phyloP scores from a whole-genome alignment of 2,888 invertebrate genomes.

The Embidobia sp. region DNA sequence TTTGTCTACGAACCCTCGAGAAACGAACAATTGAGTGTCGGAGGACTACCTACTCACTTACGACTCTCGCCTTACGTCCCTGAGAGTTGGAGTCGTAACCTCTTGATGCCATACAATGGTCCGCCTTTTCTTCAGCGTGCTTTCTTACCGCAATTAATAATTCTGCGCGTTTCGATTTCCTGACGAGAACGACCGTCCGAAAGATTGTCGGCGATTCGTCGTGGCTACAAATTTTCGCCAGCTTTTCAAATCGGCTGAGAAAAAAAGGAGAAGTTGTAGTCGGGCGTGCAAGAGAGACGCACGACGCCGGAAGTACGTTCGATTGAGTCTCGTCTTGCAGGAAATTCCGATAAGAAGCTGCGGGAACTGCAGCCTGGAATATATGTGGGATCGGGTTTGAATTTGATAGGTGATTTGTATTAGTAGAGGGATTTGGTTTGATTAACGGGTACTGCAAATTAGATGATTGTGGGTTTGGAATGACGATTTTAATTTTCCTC shows the following conservation, averaged over 20 bases:
- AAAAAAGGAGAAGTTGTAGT: background rate
- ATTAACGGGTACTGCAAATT: no score
- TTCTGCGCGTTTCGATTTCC: conserved; percentile 63
- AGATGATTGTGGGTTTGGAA: no score
- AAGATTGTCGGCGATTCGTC: conserved; percentile 51
- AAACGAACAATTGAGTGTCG: conserved; percentile 74
- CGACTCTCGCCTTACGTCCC: conserved; percentile 64
- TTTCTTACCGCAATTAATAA: conserved; percentile 64
- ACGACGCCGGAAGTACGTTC: conserved; percentile 39
- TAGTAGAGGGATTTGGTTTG: conserved; percentile 11
- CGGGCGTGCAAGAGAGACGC: background rate
- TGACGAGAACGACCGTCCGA: conserved; percentile 45
- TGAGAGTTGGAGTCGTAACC: conserved; percentile 65
- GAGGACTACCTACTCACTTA: conserved; percentile 73
- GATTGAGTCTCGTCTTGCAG: conserved; percentile 42
- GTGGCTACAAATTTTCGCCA: conserved; percentile 50
- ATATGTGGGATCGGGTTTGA: conserved; percentile 11
- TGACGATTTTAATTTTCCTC: no score
- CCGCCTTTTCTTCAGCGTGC: conserved; percentile 61
- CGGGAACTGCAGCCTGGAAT: background rate
- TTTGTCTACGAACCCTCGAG: conserved; percentile 71
- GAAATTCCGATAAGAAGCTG: conserved; percentile 47
- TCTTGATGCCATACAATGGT: conserved; percentile 61
- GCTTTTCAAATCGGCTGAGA: conserved; percentile 35
- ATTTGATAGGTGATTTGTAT: conserved; percentile 8